phyloP scores from a whole-genome alignment of 2,113 vertebrate genomes.

The Sinocyclocheilus maitianheensis region DNA sequence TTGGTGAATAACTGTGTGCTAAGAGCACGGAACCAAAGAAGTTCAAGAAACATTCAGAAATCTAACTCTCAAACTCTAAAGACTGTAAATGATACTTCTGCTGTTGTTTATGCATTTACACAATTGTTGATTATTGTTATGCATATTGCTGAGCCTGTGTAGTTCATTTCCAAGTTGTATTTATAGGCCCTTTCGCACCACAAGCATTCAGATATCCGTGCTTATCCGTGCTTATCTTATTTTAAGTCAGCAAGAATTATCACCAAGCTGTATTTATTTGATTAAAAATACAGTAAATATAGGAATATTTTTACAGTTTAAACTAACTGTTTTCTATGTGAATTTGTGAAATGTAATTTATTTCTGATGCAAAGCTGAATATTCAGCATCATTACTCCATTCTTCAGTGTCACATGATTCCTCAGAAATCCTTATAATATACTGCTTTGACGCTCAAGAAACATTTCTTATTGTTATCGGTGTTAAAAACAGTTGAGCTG shows the following conservation, averaged over 20 bases:
- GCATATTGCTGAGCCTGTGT: not conserved
- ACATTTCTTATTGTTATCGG: not conserved
- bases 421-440: not conserved
- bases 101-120: not conserved
- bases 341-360: not conserved
- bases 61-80: not conserved
- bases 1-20: not conserved
- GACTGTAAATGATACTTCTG: not conserved
- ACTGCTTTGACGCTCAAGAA: not conserved
- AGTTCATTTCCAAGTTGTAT: too few relatives aligned
- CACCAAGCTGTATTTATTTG: not conserved
- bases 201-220: too few relatives aligned
- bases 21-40: conserved; percentile 6
- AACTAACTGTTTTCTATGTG: too few relatives aligned
- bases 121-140: not conserved
- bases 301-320: too few relatives aligned
- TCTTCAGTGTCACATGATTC: not conserved
- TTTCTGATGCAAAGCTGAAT: not conserved
- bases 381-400: not conserved
- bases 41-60: not conserved
- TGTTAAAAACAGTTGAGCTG: not conserved
- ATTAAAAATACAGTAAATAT: not conserved
- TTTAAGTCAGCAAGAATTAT: too few relatives aligned
- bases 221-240: too few relatives aligned
- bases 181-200: too few relatives aligned